A percentile compares a stretch with the other conserved stretches of the same genome.
Evolutionary conservation across 2,888 invertebrate genomes (phyloP).

Genomic region (Eupithecia centaureata): DNA sequence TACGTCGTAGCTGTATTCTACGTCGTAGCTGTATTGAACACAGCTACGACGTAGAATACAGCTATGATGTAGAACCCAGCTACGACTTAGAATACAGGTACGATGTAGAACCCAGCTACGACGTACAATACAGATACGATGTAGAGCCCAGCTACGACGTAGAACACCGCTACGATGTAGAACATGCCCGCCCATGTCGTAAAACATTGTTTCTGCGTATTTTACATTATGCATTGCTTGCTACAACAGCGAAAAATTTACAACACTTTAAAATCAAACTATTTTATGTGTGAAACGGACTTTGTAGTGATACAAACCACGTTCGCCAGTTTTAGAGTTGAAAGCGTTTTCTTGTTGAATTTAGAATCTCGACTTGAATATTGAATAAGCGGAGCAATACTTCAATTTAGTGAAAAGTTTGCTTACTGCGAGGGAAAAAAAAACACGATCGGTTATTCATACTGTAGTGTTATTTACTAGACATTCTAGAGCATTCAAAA

Average conservation of each 20-base stretch:
- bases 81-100: no score
- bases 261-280: background rate
- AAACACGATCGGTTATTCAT: background rate
- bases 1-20: no score
- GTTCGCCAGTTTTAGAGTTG: constrained; percentile 14
- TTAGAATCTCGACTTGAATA: constrained; percentile 8
- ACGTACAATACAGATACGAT: no score
- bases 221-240: background rate
- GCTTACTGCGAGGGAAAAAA: background rate
- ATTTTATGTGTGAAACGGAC: background rate
- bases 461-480: background rate
- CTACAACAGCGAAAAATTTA: background rate
- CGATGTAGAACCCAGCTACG: no score
- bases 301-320: background rate
- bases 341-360: constrained; percentile 30
- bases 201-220: background rate
- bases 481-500: background rate
- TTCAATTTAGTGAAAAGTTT: constrained; percentile 7
- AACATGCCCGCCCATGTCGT: background rate
- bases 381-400: constrained; percentile 22
- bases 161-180: background rate
- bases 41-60: no score
- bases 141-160: background rate
- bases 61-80: no score
- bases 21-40: no score